phyloP scores from a whole-genome alignment of 1,140 invertebrate species.

The Ectropis grisescens region DNA sequence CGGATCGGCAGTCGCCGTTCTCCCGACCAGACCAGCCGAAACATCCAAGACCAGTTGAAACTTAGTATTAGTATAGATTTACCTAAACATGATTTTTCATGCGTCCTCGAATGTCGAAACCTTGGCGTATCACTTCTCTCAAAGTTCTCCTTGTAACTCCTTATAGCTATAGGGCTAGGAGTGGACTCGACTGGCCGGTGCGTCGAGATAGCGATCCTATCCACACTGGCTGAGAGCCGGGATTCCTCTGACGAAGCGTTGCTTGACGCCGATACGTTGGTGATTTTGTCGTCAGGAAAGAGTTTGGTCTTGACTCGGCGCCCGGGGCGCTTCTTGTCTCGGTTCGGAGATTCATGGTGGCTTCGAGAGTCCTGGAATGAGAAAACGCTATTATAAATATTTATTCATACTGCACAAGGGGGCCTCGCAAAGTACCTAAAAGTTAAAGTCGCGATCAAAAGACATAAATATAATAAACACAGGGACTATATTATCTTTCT shows the following conservation, averaged over 20 bases:
- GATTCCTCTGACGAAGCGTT: constrained; percentile 50
- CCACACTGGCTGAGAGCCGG: constrained; percentile 33
- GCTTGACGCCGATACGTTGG: constrained; percentile 28
- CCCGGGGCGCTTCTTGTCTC: constrained; percentile 35
- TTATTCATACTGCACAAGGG: no score
- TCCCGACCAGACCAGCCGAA: no score
- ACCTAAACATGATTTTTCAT: constrained; percentile 48
- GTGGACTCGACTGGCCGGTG: constrained; percentile 52
- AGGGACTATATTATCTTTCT: no score
- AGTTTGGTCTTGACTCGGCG: constrained; percentile 50
- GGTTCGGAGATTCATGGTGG: constrained; percentile 47
- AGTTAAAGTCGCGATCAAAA: no score
- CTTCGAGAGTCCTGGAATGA: constrained; percentile 29
- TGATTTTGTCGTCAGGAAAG: constrained; percentile 30
- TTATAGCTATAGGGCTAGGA: no score
- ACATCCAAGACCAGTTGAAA: no score
- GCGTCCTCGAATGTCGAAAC: constrained; percentile 34
- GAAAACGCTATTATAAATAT: no score
- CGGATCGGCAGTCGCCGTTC: no score
- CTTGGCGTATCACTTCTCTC: constrained; percentile 55
- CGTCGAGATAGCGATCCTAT: constrained; percentile 34
- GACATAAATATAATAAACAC: no score
- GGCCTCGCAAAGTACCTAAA: no score
- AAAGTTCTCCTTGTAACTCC: no score
- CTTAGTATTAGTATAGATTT: constrained; percentile 51